Percentiles rank a stretch among this genome's conserved stretches.
Conservation (phyloP, 2,888 invertebrate genomes). For the Orthonevra nobilis region DNA sequence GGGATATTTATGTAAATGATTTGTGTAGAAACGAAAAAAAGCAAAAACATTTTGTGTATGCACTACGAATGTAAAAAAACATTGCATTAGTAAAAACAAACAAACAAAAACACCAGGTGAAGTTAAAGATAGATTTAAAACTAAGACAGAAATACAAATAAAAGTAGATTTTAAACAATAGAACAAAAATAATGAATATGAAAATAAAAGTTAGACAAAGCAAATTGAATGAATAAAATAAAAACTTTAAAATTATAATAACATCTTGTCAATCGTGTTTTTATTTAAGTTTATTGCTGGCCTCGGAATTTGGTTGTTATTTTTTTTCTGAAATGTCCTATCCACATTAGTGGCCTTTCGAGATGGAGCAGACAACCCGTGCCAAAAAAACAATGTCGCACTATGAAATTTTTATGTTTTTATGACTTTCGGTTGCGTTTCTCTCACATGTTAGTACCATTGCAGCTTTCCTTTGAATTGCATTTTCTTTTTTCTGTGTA, state of each 20-base stretch:
- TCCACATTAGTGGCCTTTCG: too few species aligned
- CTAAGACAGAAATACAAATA: background rate
- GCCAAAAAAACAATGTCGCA: too few species aligned
- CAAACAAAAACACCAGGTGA: slow-evolving; percentile 38
- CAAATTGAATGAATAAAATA: slow-evolving; percentile 32
- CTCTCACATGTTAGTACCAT: too few species aligned
- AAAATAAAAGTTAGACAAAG: slow-evolving; percentile 21
- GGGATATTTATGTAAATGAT: slow-evolving; percentile 9
- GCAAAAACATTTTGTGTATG: background rate
- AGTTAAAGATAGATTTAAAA: slow-evolving; percentile 35
- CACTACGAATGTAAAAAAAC: slow-evolving; percentile 12
- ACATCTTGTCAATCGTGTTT: background rate
- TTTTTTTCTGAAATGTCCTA: too few species aligned
- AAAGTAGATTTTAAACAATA: slow-evolving; percentile 32
- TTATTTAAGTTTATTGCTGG: too few species aligned
- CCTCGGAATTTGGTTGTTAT: too few species aligned
- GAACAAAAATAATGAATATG: slow-evolving; percentile 25
- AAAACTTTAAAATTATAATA: slow-evolving; percentile 9
- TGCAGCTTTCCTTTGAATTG: too few species aligned
- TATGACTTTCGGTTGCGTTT: too few species aligned
- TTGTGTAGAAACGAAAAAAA: background rate
- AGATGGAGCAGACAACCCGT: too few species aligned
- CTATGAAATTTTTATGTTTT: too few species aligned
- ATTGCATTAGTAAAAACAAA: slow-evolving; percentile 8
- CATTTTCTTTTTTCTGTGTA: too few species aligned